Evolutionary conservation across 1,140 invertebrate species (phyloP), one percentile per base, ranked within the genome.

Genomic region (Samia ricini): DNA sequence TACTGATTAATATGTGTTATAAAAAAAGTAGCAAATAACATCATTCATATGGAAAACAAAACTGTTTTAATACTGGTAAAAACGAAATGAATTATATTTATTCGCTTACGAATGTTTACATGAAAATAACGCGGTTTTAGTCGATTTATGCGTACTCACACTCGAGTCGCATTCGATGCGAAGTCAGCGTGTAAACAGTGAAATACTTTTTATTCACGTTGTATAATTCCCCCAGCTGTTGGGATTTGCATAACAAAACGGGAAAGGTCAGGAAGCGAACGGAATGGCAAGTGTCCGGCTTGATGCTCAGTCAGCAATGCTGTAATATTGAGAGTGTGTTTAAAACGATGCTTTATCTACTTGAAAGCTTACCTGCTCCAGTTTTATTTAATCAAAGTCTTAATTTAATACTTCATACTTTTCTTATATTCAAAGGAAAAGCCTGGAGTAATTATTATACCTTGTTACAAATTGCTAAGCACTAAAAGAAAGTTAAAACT

Each of bases 231-330:
- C 82, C 76, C 63, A 74, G 70, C 63, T 71, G 67, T 61, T 72
- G 63, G 70, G 79, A 88, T 90, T 88, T 86, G 83, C 85, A 88
- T 88, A 90, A 88, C 83, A 86, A 80, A 89, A 80, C 88, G 82
- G 79, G 83, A 85, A 88, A 90, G 88, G 88, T 90, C 85, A 90
- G 88, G 78, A 88, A 88, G 81, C 83, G 85, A 85, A 85, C 76
- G 75, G 71, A 83, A 82, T 81, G 83, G 83, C 82, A 89, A 88
- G 83, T 83, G 85, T 86, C 85, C 78, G 75, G 73, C 74, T 72
- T 84, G 78, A 82, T 83, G 85, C 74, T 68, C 77, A 85, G 73
- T 89, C 87, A 89, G 87, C 87, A 81, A 49, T 74, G 66, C 71
- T 72, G 63, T 66, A 49, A 79, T 77, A 79, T 60, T 57, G 65